Percentiles rank a stretch among this genome's conserved stretches.
phyloP scores from a whole-genome alignment of 2,113 vertebrate genomes.

The Todiramphus saurophagus region DNA sequence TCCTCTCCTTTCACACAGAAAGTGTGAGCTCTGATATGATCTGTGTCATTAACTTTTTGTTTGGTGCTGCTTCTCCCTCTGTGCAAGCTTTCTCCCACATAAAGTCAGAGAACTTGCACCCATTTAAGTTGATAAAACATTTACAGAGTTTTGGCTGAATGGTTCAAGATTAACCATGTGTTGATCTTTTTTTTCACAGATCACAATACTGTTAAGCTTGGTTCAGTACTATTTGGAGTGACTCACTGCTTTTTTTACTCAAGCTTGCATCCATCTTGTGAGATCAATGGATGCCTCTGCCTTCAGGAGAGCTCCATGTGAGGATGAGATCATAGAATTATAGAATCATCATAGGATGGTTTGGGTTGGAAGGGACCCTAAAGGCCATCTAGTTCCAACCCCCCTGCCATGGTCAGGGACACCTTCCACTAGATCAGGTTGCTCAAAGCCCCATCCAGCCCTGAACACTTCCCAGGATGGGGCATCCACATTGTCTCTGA shows the following conservation, averaged over 20 bases:
- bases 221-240: neutral
- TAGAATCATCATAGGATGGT: neutral
- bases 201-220: neutral
- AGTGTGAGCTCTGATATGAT: neutral
- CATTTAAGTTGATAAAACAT: neutral
- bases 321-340: neutral
- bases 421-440: neutral
- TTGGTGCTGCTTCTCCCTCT: neutral
- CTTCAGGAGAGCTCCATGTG: neutral
- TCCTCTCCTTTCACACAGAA: neutral
- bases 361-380: neutral
- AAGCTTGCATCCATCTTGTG: neutral
- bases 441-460: neutral
- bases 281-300: neutral
- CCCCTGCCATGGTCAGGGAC: neutral
- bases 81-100: neutral
- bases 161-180: neutral
- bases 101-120: neutral
- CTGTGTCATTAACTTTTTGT: neutral
- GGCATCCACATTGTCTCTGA: neutral
- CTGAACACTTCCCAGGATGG: neutral
- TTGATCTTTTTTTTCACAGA: neutral
- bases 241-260: neutral
- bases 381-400: neutral
- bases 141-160: neutral